Base-by-base conservation (phyloP, 2,113 vertebrate genomes). In the Neopipo cinnamomea region DNA sequence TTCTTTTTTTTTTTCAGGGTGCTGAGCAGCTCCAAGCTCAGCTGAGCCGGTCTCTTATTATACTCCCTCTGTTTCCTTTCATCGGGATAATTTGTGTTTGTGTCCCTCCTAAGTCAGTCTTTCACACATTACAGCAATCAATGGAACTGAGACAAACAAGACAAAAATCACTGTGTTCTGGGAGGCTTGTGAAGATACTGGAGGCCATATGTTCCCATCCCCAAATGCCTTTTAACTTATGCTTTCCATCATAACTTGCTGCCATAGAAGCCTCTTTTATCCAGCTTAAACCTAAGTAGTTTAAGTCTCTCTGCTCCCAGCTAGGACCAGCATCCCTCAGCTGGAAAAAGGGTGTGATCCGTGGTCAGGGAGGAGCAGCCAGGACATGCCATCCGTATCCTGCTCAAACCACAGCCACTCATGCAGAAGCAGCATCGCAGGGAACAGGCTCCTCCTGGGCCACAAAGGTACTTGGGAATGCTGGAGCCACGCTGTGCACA, bases 201-300 rank as follows among this genome's bases (percentile, higher is more conserved):
- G 59, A 73, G 67, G 71, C 93, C 75, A 71, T 13, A 71, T 63
- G n/a, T 80, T 93, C 74, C 70, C 91, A 76, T 66, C 42, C 53
- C 71, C 55, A 77, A 81, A 37, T 18, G 6, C 47, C 24, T 47
- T 18, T 10, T 8, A 67, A 41, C 66, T 77, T 31, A n/a, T 6
- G 30, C 53, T 85, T 96, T 65, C 74, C 78, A 91, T 85, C 84
- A 66, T 4, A 55, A 59, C 13, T 65, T 24, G 25, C 72, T 90
- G 53, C 71, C 62, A 55, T 25, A 67, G 88, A 95, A 88, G 46
- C 88, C 63, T 71, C 77, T 90, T 95, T 94, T 67, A 85, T 53
- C 67, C 62, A 73, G 58, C 14, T 76, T 46, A 79, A 82, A 30
- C 47, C 7, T 3, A 53, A 88, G 4, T 2, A 39, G 42, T n/a